Evolutionary conservation across 2,888 invertebrate genomes (phyloP).

Genomic region (Odiellus spinosus): DNA sequence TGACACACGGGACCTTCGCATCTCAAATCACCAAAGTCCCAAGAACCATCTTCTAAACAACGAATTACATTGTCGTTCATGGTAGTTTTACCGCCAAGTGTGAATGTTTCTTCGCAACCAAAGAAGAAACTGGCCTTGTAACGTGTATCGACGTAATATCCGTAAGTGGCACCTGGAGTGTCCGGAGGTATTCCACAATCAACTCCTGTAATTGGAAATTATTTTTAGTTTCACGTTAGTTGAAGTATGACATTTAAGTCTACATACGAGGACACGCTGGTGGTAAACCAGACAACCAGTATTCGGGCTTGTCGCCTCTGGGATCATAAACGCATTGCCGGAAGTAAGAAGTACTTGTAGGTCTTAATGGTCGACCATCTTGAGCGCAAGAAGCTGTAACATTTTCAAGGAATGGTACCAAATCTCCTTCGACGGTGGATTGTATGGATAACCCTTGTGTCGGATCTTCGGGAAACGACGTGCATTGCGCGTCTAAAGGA

Average conservation of each 20-base stretch:
- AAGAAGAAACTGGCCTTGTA: conserved; percentile 89
- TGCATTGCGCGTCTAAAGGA: conserved; percentile 63
- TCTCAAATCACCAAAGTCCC: conserved; percentile 91
- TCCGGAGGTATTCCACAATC: conserved; percentile 83
- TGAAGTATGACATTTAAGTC: not conserved
- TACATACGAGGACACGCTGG: conserved; percentile 56
- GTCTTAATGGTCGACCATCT: conserved; percentile 57
- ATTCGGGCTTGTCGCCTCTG: conserved; percentile 45
- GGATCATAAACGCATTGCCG: conserved; percentile 93
- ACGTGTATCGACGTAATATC: conserved; percentile 67
- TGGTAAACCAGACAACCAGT: conserved; percentile 46
- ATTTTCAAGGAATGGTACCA: conserved; percentile 76
- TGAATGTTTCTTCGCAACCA: conserved; percentile 80
- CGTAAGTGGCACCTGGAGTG: conserved; percentile 85
- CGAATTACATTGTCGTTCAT: conserved; percentile 80
- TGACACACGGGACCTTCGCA: conserved; percentile 92
- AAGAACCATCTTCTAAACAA: conserved; percentile 79
- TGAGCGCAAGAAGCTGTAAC: conserved; percentile 67
- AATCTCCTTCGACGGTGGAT: conserved; percentile 60
- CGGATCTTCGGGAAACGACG: conserved; percentile 73
- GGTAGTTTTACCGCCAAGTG: conserved; percentile 77
- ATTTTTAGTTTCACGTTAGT: not conserved
- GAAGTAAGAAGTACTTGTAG: conserved; percentile 65
- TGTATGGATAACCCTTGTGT: conserved; percentile 66
- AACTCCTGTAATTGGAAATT: conserved; percentile 34